A percentile compares a stretch with the other conserved stretches of the same genome.
Evolutionary conservation across 2,888 invertebrate genomes (phyloP).

Genomic region (Digitonthophagus gazella): DNA sequence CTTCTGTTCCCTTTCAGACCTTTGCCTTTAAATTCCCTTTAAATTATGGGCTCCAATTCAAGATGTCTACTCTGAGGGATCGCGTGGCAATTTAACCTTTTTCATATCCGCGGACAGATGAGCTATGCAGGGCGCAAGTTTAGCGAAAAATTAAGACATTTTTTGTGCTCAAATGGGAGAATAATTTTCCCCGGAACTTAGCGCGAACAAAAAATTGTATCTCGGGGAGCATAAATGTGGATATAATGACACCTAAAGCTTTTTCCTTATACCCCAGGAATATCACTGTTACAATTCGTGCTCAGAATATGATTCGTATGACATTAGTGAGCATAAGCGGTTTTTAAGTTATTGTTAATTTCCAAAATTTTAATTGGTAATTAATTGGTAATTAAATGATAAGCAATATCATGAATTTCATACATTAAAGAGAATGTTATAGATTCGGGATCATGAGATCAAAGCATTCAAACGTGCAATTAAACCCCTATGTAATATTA

Average conservation of each 20-base stretch:
- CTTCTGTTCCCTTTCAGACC: neutral
- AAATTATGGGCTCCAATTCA: neutral
- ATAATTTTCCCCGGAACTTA: neutral
- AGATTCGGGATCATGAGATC: neutral
- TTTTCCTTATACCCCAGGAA: neutral
- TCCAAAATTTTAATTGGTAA: no score
- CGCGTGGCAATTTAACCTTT: neutral
- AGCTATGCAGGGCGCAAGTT: neutral
- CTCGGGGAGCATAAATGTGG: conserved; percentile 15
- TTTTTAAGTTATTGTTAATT: no score
- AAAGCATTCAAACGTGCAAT: neutral
- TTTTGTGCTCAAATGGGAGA: neutral
- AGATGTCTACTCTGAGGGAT: neutral
- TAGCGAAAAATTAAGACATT: neutral
- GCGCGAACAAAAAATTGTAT: neutral
- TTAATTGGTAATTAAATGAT: no score
- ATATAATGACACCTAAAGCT: conserved; percentile 17
- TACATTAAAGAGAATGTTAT: no score
- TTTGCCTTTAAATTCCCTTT: neutral
- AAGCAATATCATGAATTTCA: no score
- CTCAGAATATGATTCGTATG: neutral
- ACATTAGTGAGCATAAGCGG: neutral
- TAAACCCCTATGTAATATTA: neutral
- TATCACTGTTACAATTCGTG: neutral
- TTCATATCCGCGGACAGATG: neutral